Base-by-base conservation (phyloP, 2,888 invertebrate genomes). In the Coecobrya sp. region DNA sequence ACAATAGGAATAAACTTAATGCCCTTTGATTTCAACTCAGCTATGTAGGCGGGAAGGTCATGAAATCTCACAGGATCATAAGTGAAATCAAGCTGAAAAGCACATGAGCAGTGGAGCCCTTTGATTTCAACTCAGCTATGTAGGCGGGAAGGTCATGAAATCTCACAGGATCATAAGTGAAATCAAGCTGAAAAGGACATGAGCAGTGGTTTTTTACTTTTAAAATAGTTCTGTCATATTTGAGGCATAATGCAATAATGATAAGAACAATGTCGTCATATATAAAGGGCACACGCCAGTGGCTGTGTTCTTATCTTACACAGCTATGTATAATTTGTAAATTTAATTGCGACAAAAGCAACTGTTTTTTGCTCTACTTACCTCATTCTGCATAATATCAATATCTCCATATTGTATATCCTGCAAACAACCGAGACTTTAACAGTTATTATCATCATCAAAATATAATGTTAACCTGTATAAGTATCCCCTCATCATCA, bases 371-470 rank as follows among this genome's bases (percentile, higher is more conserved):
- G 49, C 7, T 36, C n/a, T 79, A 52, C 79, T 68, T 79, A 89
- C 88, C 92, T 96, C 96, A 79, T 97, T 96, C 42, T 97, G 96
- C 98, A 98, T 98, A 95, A 98, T 98, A 96, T 98, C 98, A 93
- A 98, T 94, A 62, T 94, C 94, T 3, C 89, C 93, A 62, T 94
- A 94, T 94, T 94, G 94, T 0, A 93, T 73, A 65, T 94, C 94
- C 93, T 94, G 49, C 0, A 85, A 65, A 59, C 22, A 70, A 25
- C n/a, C 27, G 25, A 7, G 22, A n/a, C 7, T 62, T 59, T 59
- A n/a, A 59, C 59, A 22, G 22, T 1, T 25, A 3, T 59, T 1
- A 19, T 59, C 25, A 13, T 62, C 59, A 84, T 25, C 22, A 59
- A 36, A 70, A 65, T 73, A 79, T n/a, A 19, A 27, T 22, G 49